Evolutionary conservation across 2,888 invertebrate species (phyloP).

Genomic region (Tuta absoluta): DNA sequence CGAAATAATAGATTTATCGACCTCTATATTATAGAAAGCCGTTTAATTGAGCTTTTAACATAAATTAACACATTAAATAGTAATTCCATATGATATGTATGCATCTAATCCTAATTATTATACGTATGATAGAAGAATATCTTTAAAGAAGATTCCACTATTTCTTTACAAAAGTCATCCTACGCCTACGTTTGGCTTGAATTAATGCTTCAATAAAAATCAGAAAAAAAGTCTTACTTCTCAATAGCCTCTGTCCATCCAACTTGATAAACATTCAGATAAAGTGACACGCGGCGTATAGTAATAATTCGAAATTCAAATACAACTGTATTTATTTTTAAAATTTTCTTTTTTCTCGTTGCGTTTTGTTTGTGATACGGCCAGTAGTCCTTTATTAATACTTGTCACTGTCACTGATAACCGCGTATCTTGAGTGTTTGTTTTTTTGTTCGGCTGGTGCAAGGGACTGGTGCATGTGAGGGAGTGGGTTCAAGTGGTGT

Average conservation of each 20-base stretch:
- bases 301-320: slow-evolving; percentile 56
- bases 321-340: slow-evolving; percentile 50
- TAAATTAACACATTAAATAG: slow-evolving; percentile 14
- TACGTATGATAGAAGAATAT: slow-evolving; percentile 11
- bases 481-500: slow-evolving; percentile 26
- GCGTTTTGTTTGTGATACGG: slow-evolving; percentile 27
- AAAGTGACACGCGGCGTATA: slow-evolving; percentile 60
- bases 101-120: slow-evolving; percentile 21
- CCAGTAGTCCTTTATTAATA: slow-evolving; percentile 74
- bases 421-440: slow-evolving; percentile 66
- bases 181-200: slow-evolving; percentile 33
- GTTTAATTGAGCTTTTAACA: slow-evolving; percentile 17
- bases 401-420: slow-evolving; percentile 76
- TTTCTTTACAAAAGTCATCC: slow-evolving; percentile 21
- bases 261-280: slow-evolving; percentile 67
- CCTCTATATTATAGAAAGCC: slow-evolving; percentile 10
- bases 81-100: slow-evolving; percentile 11
- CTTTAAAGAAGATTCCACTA: slow-evolving; percentile 15
- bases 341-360: slow-evolving; percentile 40
- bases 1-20: neutral
- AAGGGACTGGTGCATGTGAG: slow-evolving; percentile 38
- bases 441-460: slow-evolving; percentile 43
- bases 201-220: slow-evolving; percentile 42
- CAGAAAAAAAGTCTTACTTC: slow-evolving; percentile 54
- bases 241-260: slow-evolving; percentile 61